phyloP scores from a whole-genome alignment of 2,888 invertebrate genomes.

The Sicus ferrugineus region DNA sequence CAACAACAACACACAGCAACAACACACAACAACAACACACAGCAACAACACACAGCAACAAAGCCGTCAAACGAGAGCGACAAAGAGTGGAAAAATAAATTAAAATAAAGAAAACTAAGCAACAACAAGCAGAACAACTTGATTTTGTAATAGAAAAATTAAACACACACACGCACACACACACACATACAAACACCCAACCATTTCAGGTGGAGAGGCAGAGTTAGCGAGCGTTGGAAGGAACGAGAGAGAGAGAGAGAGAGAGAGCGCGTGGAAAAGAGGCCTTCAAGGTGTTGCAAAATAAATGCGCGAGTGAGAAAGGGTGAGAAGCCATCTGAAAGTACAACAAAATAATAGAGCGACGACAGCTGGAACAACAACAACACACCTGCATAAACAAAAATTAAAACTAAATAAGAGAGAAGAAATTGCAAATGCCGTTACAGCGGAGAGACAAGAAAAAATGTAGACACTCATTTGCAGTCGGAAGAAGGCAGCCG shows the following conservation, averaged over 20 bases:
- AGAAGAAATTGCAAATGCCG: no score
- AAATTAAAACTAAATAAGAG: background rate
- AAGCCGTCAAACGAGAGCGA: background rate
- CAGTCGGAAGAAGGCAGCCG: background rate
- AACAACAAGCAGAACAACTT: constrained; percentile 5
- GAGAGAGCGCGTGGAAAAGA: background rate
- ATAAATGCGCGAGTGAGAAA: background rate
- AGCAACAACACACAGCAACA: constrained; percentile 8
- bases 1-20: constrained; percentile 21
- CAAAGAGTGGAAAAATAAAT: constrained; percentile 7
- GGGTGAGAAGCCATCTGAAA: background rate
- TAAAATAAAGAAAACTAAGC: background rate
- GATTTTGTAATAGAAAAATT: background rate
- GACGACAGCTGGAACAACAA: background rate
- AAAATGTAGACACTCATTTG: background rate
- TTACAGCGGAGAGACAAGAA: no score
- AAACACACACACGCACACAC: background rate
- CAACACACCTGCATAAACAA: background rate
- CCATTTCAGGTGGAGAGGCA: background rate
- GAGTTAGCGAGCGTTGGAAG: background rate
- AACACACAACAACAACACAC: constrained; percentile 32
- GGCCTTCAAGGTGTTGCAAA: no score
- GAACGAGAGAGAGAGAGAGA: background rate
- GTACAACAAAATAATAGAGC: background rate
- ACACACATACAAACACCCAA: background rate